phyloP scores from a whole-genome alignment of 2,888 invertebrate genomes.

The Prosapia bicincta region DNA sequence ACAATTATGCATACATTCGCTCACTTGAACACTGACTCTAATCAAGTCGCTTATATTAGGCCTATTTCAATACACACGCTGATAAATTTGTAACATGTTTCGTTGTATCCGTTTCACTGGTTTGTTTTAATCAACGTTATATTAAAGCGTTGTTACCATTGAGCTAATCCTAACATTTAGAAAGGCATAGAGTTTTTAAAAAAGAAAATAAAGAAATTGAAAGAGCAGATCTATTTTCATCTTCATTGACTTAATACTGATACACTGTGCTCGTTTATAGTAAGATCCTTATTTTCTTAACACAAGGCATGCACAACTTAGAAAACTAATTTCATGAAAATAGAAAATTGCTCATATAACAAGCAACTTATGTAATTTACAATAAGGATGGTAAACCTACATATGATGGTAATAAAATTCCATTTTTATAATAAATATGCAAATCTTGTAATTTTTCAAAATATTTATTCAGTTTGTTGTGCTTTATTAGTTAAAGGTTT shows the following conservation, averaged over 20 bases:
- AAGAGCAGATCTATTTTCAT: background rate
- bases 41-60: conserved; percentile 15
- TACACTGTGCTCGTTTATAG: background rate
- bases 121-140: conserved; percentile 9
- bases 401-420: no score
- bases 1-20: conserved; percentile 2
- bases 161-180: background rate
- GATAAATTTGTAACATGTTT: conserved; percentile 5
- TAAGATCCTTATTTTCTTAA: background rate
- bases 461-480: no score
- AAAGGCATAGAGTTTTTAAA: background rate
- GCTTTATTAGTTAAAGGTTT: no score
- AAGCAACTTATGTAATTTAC: no score
- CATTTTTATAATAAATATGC: no score
- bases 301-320: no score
- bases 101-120: conserved; percentile 24
- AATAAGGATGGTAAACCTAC: no score
- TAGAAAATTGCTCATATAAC: no score
- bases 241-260: background rate
- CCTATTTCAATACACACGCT: conserved; percentile 7
- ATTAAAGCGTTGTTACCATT: conserved; percentile 26
- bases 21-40: conserved; percentile 20
- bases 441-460: no score
- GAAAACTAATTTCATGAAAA: no score
- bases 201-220: background rate